Percentiles rank a stretch among this genome's conserved stretches.
These are phyloP conservation scores for Gobiocypris rarus DNA, from an alignment of 2,113 vertebrate genomes.

Conservation along the genomic window DNA sequence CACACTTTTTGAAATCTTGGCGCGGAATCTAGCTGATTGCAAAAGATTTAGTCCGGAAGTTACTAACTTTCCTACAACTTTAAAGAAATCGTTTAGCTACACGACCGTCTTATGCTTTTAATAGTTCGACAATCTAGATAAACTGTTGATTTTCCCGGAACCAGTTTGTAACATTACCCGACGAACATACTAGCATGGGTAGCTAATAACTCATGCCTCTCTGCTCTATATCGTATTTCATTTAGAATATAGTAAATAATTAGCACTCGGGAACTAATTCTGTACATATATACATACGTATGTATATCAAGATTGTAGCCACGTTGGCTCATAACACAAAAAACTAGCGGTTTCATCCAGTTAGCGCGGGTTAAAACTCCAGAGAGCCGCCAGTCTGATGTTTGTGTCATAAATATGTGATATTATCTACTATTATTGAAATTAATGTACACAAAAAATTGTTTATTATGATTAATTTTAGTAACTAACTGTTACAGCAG, in stretches of 20 bases:
- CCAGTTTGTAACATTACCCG: neutral
- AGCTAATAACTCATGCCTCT: neutral
- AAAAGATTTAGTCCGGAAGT: constrained; percentile 15
- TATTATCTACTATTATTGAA: neutral
- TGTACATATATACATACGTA: neutral
- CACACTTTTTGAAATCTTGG: constrained; percentile 79
- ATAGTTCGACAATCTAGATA: neutral
- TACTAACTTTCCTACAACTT: neutral
- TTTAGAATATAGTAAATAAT: too few species aligned
- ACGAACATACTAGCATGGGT: neutral
- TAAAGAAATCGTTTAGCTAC: neutral
- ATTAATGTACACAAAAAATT: neutral
- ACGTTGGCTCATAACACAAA: neutral
- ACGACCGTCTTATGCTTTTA: neutral
- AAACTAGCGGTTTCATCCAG: neutral
- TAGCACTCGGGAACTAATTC: neutral
- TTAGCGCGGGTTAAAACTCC: constrained; percentile 19
- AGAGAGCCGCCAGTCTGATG: neutral
- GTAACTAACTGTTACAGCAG: neutral
- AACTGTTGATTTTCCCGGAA: neutral
- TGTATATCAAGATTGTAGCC: neutral
- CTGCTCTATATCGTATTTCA: neutral
- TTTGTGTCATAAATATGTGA: neutral
- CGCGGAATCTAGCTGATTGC: constrained; percentile 69
- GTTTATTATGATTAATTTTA: neutral